Evolutionary conservation across 2,888 invertebrate genomes (phyloP).

Genomic region (Chrysolina oricalcia): DNA sequence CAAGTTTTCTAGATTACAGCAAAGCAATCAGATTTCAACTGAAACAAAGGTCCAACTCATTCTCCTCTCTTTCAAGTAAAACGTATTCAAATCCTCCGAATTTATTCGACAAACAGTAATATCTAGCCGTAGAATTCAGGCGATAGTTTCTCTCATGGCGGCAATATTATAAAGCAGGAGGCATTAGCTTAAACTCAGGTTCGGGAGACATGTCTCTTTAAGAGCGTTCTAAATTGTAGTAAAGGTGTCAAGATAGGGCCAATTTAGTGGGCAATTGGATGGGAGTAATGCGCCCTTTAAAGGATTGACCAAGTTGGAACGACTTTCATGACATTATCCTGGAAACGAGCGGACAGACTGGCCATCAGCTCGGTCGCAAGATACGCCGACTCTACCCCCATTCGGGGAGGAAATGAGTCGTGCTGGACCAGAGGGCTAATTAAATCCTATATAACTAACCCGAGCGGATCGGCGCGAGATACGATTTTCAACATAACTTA

Average conservation of each 20-base stretch:
- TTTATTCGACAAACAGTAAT: constrained; percentile 25
- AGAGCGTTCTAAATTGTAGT: constrained; percentile 67
- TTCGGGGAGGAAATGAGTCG: constrained; percentile 52
- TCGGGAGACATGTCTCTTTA: constrained; percentile 59
- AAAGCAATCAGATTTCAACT: background rate
- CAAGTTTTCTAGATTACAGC: background rate
- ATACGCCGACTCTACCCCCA: constrained; percentile 43
- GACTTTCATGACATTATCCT: constrained; percentile 68
- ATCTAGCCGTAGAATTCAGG: constrained; percentile 29
- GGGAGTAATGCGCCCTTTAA: constrained; percentile 71
- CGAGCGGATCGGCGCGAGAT: constrained; percentile 47
- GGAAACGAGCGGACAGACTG: constrained; percentile 60
- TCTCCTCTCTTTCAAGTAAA: background rate
- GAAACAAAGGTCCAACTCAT: constrained; percentile 11
- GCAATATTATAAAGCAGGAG: constrained; percentile 52
- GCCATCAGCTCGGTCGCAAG: constrained; percentile 49
- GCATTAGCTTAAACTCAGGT: constrained; percentile 50
- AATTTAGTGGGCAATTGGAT: constrained; percentile 72
- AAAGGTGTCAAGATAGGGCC: constrained; percentile 72
- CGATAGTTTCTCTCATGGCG: constrained; percentile 41
- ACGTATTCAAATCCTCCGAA: constrained; percentile 24
- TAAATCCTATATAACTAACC: constrained; percentile 62
- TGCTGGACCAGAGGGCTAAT: constrained; percentile 58
- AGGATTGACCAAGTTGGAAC: constrained; percentile 70
- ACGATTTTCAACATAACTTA: constrained; percentile 50